These are phyloP conservation scores for Glossophaga mutica DNA, from an alignment of 2,797 vertebrate species.

Conservation along the genomic window DNA sequence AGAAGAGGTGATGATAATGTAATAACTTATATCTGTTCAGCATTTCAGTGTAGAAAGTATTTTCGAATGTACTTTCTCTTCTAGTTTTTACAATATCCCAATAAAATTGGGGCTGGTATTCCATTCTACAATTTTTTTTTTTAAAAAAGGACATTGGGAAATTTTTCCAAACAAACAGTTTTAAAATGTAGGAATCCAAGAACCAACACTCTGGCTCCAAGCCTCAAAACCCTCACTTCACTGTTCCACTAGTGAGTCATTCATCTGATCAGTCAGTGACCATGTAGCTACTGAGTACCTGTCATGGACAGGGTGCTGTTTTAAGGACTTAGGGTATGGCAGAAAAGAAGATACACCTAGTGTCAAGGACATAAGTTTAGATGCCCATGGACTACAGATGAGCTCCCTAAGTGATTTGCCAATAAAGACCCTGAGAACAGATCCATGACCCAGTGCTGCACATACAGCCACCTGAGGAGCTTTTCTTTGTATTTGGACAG, in stretches of 20 bases:
- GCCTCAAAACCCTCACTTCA: not conserved
- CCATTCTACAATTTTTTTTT: not conserved
- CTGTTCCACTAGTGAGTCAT: too few species aligned
- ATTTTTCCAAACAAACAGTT: not conserved
- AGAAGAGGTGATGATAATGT: too few species aligned
- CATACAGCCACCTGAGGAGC: fast-evolving
- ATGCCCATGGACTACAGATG: fast-evolving
- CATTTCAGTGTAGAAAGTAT: not conserved
- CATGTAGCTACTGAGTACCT: fast-evolving
- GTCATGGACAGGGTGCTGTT: fast-evolving
- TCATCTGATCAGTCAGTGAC: not conserved
- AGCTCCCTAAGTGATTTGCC: not conserved
- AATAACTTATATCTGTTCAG: not conserved
- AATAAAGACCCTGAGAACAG: not conserved
- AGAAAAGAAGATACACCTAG: not conserved
- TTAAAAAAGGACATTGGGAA: not conserved
- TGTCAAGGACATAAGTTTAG: not conserved
- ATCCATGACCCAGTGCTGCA: not conserved
- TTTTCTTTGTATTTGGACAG: not conserved
- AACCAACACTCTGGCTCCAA: not conserved
- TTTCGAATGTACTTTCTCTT: not conserved
- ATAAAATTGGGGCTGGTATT: not conserved
- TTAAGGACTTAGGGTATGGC: not conserved
- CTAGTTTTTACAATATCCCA: not conserved
- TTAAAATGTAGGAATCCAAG: too few species aligned